Evolutionary conservation across 1,140 invertebrate species (phyloP).

Genomic region (Eumaeus atala): DNA sequence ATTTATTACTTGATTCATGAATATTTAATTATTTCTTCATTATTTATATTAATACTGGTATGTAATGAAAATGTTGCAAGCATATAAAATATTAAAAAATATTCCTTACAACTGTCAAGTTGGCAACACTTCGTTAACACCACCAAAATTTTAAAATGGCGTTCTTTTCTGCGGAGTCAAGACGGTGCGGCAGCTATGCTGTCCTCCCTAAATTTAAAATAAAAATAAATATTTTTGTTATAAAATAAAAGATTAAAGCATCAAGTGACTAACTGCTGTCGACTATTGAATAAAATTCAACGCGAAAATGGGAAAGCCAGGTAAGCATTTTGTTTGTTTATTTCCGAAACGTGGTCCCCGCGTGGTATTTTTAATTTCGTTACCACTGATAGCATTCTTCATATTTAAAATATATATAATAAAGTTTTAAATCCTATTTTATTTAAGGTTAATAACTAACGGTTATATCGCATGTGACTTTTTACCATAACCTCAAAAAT

Average conservation of each 20-base stretch:
- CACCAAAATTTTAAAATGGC: slow-evolving; percentile 39
- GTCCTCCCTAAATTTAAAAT: slow-evolving; percentile 37
- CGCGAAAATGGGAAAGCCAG: slow-evolving; percentile 51
- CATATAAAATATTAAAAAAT: too few relatives aligned
- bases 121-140: not conserved
- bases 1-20: too few relatives aligned
- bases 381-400: not conserved
- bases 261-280: not conserved
- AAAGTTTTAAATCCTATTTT: too few relatives aligned
- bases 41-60: too few relatives aligned
- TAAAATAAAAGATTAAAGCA: slow-evolving; percentile 27
- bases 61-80: too few relatives aligned
- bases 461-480: too few relatives aligned
- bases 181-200: slow-evolving; percentile 45
- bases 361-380: slow-evolving; percentile 27
- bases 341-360: slow-evolving; percentile 22
- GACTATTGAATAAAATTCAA: not conserved
- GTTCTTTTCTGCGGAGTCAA: slow-evolving; percentile 50
- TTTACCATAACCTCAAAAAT: not conserved
- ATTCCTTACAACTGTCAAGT: too few relatives aligned
- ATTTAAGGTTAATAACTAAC: too few relatives aligned
- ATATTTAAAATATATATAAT: slow-evolving; percentile 3
- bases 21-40: too few relatives aligned
- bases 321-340: slow-evolving; percentile 32
- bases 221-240: slow-evolving; percentile 49